A percentile compares a stretch with the other conserved stretches of the same genome.
phyloP scores from a whole-genome alignment of 2,797 vertebrate species.

The Crypturellus tataupa region DNA sequence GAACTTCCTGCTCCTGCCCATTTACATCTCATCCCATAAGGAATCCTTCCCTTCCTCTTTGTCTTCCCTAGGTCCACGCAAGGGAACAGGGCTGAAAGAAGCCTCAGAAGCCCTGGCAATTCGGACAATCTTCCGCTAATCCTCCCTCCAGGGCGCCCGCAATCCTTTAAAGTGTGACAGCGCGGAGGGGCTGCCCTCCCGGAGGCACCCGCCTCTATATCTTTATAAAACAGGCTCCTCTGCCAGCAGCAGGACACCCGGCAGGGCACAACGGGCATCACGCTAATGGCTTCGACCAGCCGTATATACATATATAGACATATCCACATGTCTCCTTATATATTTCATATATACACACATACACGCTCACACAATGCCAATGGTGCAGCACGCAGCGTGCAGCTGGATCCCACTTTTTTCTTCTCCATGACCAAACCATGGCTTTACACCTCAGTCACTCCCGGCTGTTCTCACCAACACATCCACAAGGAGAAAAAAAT shows the following conservation, averaged over 20 bases:
- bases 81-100: constrained; percentile 48
- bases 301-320: background rate
- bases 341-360: background rate
- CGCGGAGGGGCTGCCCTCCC: constrained; percentile 43
- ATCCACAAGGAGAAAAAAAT: background rate
- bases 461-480: background rate
- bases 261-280: background rate
- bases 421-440: background rate
- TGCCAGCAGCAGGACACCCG: background rate
- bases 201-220: background rate
- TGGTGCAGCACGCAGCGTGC: background rate
- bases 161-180: constrained; percentile 75
- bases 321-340: background rate
- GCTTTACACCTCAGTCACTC: background rate
- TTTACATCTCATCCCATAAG: background rate
- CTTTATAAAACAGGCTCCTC: constrained; percentile 60
- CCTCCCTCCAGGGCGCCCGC: constrained; percentile 69
- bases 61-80: background rate
- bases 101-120: constrained; percentile 40
- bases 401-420: background rate
- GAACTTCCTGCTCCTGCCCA: background rate
- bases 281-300: background rate
- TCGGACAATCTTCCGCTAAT: constrained; percentile 57
- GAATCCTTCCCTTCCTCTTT: background rate
- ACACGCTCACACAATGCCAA: background rate